phyloP scores from a whole-genome alignment of 2,797 vertebrate species.

The Vireo griseus region DNA sequence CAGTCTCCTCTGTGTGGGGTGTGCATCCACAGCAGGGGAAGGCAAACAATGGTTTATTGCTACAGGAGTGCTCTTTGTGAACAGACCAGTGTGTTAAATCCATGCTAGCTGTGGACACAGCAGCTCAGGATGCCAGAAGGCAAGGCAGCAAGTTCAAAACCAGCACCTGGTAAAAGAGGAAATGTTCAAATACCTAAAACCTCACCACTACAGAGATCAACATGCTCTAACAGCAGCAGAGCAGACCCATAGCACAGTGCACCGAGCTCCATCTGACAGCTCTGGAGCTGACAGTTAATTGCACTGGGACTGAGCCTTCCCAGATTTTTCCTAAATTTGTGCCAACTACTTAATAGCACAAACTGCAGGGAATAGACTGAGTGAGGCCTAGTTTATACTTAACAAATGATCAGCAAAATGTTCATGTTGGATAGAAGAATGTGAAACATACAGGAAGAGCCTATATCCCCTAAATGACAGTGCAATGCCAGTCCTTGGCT shows the following conservation, averaged over 20 bases:
- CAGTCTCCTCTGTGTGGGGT: background rate
- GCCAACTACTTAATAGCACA: background rate
- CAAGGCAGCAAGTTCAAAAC: background rate
- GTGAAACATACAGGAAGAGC: background rate
- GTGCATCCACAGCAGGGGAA: background rate
- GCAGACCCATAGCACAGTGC: background rate
- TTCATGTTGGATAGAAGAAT: background rate
- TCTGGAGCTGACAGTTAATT: background rate
- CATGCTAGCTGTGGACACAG: background rate
- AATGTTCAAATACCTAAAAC: background rate
- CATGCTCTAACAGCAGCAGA: background rate
- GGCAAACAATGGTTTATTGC: background rate
- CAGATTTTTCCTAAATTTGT: constrained; percentile 26
- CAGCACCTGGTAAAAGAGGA: background rate
- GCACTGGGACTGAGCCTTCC: background rate
- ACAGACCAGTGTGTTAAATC: background rate
- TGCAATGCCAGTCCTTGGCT: background rate
- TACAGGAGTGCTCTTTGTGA: background rate
- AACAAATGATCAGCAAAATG: background rate
- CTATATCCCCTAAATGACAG: background rate
- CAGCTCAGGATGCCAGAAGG: background rate
- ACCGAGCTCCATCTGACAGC: background rate
- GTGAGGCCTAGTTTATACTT: background rate
- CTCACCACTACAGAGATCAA: background rate
- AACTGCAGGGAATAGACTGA: background rate